Base-by-base conservation (phyloP, 2,113 vertebrate species). In the Sphaerodactylus townsendi region DNA sequence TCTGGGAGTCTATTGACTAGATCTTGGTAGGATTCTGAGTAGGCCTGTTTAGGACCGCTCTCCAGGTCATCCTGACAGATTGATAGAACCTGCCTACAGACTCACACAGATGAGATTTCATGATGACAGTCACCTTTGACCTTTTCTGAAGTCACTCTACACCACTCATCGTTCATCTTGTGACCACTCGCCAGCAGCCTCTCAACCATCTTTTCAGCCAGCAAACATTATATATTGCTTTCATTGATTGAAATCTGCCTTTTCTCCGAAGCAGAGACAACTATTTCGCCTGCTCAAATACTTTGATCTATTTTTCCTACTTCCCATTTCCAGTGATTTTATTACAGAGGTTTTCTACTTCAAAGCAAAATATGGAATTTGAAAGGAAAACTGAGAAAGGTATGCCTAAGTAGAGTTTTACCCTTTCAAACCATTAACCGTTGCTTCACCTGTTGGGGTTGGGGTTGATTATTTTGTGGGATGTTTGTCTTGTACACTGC, bases 91-190 rank as follows among this genome's bases (percentile, higher is more conserved):
- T 77, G 79, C 78, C 81, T 39, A 30, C 10, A 30, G 56, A 66
- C 41, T 81, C 71, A 72, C 78, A 88, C 88, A 65, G 41, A 92
- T 92, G 90, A 92, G 92, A 90, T 94, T 94, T 92, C 92, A 93
- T 95, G 95, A 95, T 93, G 95, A 92, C 75, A 79, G 91, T 90
- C 95, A 93, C 95, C 95, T 94, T 83, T 96, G 96, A 95, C 96
- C 96, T 94, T 91, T 50, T 41, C 90, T 83, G 82, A 89, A 89
- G 78, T 88, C 90, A n/a, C n/a, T n/a, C 28, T 10, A 83, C 86
- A 88, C 88, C 81, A 81, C 89, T 64, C 85, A 87, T 87, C 93
- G 95, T 97, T 94, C 93, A 95, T 96, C 96, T 96, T 85, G 66
- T 53, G 81, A 93, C 92, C 72, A 14, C 93, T 94, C 90, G 76